These are phyloP conservation scores for Nerophis lumbriciformis DNA, from an alignment of 2,113 vertebrate species.

Conservation along the genomic window DNA sequence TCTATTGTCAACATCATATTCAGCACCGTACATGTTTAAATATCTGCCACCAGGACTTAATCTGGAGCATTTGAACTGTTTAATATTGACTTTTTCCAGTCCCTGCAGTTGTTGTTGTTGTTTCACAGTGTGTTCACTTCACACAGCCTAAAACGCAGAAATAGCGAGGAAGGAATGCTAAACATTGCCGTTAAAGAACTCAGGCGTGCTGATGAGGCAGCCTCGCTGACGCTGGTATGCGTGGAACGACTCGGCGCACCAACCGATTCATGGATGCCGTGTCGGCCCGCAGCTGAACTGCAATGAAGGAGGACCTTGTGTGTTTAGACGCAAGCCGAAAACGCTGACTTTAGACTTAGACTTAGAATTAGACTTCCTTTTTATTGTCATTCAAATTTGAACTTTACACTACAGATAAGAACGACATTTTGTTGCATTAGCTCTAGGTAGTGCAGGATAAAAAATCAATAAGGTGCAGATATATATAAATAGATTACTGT, in stretches of 20 bases:
- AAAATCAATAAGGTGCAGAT: no score
- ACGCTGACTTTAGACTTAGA: background rate
- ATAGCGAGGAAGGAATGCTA: background rate
- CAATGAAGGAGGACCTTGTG: no score
- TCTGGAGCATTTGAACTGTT: no score
- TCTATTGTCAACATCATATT: background rate
- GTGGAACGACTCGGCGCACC: conserved; percentile 41
- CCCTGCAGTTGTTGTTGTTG: background rate
- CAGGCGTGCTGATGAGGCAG: conserved; percentile 44
- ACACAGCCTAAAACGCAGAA: background rate
- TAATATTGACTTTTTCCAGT: background rate
- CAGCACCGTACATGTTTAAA: no score
- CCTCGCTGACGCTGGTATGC: conserved; percentile 45
- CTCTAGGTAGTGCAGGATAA: no score
- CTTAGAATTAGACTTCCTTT: no score
- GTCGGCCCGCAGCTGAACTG: conserved; percentile 34
- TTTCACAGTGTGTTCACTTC: background rate
- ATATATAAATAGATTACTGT: no score
- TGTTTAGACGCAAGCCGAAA: no score
- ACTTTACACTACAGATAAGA: no score
- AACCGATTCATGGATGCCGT: conserved; percentile 51
- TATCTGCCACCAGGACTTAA: no score
- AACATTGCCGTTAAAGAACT: conserved; percentile 1
- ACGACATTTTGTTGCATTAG: no score
- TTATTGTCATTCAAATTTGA: no score